Base-by-base conservation (phyloP, 2,113 vertebrate species). In the Recurvirostra avosetta region DNA sequence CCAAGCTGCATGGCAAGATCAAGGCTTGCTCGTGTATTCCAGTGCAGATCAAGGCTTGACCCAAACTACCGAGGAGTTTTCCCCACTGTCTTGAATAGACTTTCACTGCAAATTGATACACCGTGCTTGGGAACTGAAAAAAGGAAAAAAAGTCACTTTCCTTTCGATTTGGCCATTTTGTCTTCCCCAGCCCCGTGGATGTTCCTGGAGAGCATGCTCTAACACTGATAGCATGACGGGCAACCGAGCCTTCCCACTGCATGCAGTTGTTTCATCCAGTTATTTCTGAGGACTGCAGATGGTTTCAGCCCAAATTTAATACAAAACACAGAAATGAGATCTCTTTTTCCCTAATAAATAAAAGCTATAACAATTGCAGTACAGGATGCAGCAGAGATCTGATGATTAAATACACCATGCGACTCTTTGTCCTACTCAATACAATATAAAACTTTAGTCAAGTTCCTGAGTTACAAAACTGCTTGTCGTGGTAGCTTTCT, bases 151-250 rank as follows among this genome's bases (percentile, higher is more conserved):
- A 23, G 8, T 26, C 45, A 21, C 8, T 76, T 66, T 55, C n/a
- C 43, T 53, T 25, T 55, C 2, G 1, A 0, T 67, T 58, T 40
- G 41, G 30, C 10, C 62, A 14, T 15, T 71, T 55, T 77, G 6
- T 29, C n/a, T 23, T 74, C 40, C 32, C 26, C 43, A 63, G 53
- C 52, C 22, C n/a, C 0, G 0, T 17, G 55, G 73, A 21, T 47
- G 38, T 3, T 59, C 15, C 49, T 49, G 49, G 18, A 49, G 11
- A 50, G 41, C 4, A 8, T 16, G 29, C 18, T 70, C 36, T 6
- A 20, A 29, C 29, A 12, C 36, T 7, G 56, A 12, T 16, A n/a
- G n/a, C 74, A 52, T 0, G 1, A 82, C 34, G 8, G 15, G 9
- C 45, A 49, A n/a, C 3, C 45, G 27, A 36, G 16, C 7, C 63